Conservation (phyloP, 2,113 vertebrate genomes). For the Thamnophis sirtalis region DNA sequence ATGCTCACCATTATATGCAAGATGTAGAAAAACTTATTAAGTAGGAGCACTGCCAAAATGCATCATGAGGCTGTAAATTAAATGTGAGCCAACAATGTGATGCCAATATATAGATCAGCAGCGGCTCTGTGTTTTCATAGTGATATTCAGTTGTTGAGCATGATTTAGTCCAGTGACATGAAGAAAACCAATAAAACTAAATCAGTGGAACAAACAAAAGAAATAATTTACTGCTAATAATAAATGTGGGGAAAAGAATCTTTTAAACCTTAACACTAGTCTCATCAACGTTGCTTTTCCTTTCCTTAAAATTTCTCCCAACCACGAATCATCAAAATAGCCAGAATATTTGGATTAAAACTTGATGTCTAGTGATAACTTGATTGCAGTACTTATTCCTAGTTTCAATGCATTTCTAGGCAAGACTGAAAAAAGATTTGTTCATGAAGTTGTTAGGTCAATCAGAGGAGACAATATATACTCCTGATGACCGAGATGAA, state of each 20-base stretch:
- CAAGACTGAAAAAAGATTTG: neutral
- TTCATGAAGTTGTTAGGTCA: neutral
- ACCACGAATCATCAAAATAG: neutral
- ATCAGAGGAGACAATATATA: neutral
- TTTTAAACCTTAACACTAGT: neutral
- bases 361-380: neutral
- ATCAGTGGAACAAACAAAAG: neutral
- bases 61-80: slow-evolving; percentile 3
- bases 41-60: neutral
- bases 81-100: slow-evolving; percentile 6
- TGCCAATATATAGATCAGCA: neutral
- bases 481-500: neutral
- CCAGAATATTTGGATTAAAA: neutral
- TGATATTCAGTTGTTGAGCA: neutral
- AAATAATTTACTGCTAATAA: neutral
- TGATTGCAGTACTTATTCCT: neutral
- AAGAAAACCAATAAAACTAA: neutral
- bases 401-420: neutral
- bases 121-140: neutral
- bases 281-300: neutral
- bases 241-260: neutral
- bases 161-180: neutral
- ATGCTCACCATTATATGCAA: slow-evolving; percentile 1
- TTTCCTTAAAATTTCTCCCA: neutral
- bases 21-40: neutral